Conservation (phyloP, 2,888 invertebrate species). For the Ophion obscuratus region DNA sequence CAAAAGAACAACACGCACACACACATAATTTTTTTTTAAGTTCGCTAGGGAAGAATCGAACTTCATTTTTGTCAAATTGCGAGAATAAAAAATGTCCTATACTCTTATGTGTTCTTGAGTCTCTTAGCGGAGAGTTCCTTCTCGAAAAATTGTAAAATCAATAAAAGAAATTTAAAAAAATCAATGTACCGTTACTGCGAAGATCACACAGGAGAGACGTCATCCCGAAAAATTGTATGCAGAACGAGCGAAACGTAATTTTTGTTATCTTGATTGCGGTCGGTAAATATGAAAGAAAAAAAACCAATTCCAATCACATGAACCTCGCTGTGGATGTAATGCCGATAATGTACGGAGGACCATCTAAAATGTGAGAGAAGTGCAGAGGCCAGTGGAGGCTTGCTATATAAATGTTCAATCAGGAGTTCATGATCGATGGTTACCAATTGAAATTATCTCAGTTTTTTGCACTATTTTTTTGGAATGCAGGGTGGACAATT, state of each 20-base stretch:
- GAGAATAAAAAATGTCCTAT: constrained; percentile 12
- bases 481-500: neutral
- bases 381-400: neutral
- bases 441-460: neutral
- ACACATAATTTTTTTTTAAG: neutral
- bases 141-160: neutral
- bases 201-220: no score
- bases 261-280: no score
- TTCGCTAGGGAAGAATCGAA: neutral
- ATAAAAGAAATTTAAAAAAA: no score
- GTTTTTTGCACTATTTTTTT: neutral
- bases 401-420: no score
- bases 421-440: no score
- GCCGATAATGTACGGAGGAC: no score
- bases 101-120: neutral
- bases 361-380: neutral
- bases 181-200: no score
- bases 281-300: no score
- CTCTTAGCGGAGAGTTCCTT: neutral
- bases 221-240: no score
- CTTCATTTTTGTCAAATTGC: neutral
- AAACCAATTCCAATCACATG: no score
- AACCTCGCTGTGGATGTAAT: neutral
- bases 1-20: neutral
- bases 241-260: no score